Base-by-base conservation (phyloP, 2,888 invertebrate species). In the Drosophila paranaensis region DNA sequence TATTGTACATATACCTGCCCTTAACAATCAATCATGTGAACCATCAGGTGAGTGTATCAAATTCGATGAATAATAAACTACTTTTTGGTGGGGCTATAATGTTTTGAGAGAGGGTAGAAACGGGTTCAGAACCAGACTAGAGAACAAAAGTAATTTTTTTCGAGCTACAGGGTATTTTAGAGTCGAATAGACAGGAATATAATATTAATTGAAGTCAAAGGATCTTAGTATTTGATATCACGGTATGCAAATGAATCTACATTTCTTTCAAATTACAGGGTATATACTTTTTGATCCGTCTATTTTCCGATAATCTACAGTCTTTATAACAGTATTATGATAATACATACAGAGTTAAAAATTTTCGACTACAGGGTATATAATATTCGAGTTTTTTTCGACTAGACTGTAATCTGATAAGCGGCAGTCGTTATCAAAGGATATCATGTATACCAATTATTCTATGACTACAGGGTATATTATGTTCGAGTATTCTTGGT, bases 1-100 rank as follows among this genome's bases (percentile, higher is more conserved):
- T 20, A 13, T 6, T 60, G 11, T 72, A 57, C 30, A 45, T 60
- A 50, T 14, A 8, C 2, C 14, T 65, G 46, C 73, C 73, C 0
- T 42, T 72, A 27, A 48, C 33, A 37, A 56, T 43, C 6, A 72
- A 72, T 10, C 10, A 46, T 10, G 2, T 71, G 10, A 8, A 20
- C 33, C 2, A 14, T n/a, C 45, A 60, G 60, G 70, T 70, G 50
- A 68, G 69, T 70, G 11, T 10, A 6, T 35, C 6, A 1, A 13
- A 27, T 11, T 50, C 13, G 1, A 0, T 33, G 3, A 4, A 11
- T 33, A 16, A 11, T 33, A 16, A 16, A 1, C 13, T 35, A 50
- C 27, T 3, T 27, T 27, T n/a, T 10, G 5, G 1, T 30, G 4
- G 9, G 6, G 9, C 14, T 9, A 11, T 27, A 25, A 6, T 1